These are phyloP conservation scores for Sericinus montela DNA, from an alignment of 2,888 invertebrate species.

Conservation along the genomic window DNA sequence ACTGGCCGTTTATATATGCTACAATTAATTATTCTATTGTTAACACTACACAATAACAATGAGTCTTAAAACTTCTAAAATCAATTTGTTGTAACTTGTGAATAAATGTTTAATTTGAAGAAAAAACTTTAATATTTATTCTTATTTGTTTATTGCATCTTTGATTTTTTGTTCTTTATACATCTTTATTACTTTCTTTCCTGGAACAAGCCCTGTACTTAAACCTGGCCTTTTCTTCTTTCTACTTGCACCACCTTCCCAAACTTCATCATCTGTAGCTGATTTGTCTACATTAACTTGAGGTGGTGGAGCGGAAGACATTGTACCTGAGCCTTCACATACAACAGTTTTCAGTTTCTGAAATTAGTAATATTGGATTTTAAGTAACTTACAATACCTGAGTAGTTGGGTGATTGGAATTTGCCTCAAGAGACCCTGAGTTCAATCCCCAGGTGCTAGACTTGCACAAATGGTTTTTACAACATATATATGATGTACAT, in stretches of 20 bases:
- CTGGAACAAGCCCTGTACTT: conserved; percentile 86
- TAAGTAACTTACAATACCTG: no score
- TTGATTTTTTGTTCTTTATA: conserved; percentile 83
- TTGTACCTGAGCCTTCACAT: conserved; percentile 61
- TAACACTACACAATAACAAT: no score
- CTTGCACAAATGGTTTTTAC: no score
- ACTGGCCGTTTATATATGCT: no score
- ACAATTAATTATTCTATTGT: no score
- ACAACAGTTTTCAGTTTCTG: conserved; percentile 65
- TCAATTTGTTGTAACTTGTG: not conserved
- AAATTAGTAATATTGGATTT: conserved; percentile 22
- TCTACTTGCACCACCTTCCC: conserved; percentile 74
- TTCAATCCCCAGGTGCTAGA: no score
- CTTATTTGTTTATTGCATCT: conserved; percentile 47
- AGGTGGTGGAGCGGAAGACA: conserved; percentile 54
- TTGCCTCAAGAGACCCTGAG: no score
- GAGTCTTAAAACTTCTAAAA: not conserved
- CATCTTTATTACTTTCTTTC: conserved; percentile 91
- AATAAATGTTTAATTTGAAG: no score
- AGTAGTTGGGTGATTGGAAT: no score
- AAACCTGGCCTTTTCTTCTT: conserved; percentile 89
- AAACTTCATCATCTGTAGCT: conserved; percentile 59
- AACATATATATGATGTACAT: no score
- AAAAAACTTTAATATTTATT: not conserved
- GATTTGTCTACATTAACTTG: conserved; percentile 38